Evolutionary conservation across 2,113 vertebrate species (phyloP).

Genomic region (Ibidorhyncha struthersii): DNA sequence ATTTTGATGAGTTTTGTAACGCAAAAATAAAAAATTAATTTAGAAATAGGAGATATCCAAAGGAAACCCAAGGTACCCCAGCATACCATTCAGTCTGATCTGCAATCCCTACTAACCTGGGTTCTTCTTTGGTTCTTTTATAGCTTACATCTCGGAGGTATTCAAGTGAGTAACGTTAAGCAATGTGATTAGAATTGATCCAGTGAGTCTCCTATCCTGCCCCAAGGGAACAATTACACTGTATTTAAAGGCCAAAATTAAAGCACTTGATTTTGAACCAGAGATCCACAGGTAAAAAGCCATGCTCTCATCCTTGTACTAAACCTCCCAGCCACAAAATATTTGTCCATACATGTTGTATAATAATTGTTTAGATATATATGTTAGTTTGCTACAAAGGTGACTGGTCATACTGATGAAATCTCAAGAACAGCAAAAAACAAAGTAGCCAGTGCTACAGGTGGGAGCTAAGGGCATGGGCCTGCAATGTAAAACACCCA

Average conservation of each 20-base stretch:
- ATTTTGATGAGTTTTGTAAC: not conserved
- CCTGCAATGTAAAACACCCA: not conserved
- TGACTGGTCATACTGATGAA: constrained; percentile 6
- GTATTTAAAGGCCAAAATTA: not conserved
- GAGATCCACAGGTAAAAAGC: not conserved
- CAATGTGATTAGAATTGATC: constrained; percentile 24
- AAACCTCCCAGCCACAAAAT: not conserved
- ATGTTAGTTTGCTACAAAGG: not conserved
- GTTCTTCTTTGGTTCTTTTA: not conserved
- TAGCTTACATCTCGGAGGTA: not conserved
- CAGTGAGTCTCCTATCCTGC: not conserved
- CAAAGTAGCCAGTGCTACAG: not conserved
- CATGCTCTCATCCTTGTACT: not conserved
- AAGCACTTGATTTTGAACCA: constrained; percentile 21
- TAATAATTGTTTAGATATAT: not conserved
- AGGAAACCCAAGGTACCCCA: not conserved
- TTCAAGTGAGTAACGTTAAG: not conserved
- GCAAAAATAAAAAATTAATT: not conserved
- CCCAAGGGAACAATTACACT: not conserved
- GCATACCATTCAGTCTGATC: not conserved
- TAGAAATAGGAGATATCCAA: not conserved
- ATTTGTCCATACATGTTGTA: not conserved
- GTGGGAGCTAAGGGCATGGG: not conserved
- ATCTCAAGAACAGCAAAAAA: constrained; percentile 16
- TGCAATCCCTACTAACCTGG: not conserved